Percentiles rank a stretch among this genome's conserved stretches.
Evolutionary conservation across 2,888 invertebrate genomes (phyloP).

Genomic region (Callyntrura sp.): DNA sequence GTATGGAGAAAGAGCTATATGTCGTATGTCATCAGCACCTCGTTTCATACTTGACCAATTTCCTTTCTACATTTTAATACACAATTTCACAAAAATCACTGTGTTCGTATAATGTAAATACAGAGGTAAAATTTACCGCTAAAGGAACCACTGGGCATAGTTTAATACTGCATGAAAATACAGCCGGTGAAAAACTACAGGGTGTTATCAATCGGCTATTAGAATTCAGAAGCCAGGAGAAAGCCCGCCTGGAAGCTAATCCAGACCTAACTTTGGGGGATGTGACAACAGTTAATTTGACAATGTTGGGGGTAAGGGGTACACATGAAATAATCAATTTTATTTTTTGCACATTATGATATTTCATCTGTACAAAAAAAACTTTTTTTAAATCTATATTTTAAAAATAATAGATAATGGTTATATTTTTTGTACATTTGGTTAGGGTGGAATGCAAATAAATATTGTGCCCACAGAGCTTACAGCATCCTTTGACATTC

Average conservation of each 20-base stretch:
- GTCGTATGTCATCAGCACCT: constrained; percentile 89
- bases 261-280: constrained; percentile 88
- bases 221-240: constrained; percentile 89
- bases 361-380: too few species aligned
- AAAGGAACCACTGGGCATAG: constrained; percentile 95
- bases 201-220: constrained; percentile 91
- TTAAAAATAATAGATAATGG: too few species aligned
- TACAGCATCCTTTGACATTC: constrained; percentile 90
- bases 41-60: background rate
- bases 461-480: constrained; percentile 96
- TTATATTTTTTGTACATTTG: background rate
- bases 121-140: constrained; percentile 92
- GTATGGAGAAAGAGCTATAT: constrained; percentile 93
- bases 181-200: constrained; percentile 93
- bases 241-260: constrained; percentile 85
- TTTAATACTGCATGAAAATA: constrained; percentile 90
- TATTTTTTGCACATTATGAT: too few species aligned
- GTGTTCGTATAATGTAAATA: too few species aligned
- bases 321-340: too few species aligned
- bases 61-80: constrained; percentile 82
- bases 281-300: constrained; percentile 94
- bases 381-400: too few species aligned
- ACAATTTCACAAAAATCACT: too few species aligned
- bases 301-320: constrained; percentile 88
- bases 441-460: constrained; percentile 93